phyloP scores from a whole-genome alignment of 2,888 invertebrate genomes.

The Cylloceria caligata region DNA sequence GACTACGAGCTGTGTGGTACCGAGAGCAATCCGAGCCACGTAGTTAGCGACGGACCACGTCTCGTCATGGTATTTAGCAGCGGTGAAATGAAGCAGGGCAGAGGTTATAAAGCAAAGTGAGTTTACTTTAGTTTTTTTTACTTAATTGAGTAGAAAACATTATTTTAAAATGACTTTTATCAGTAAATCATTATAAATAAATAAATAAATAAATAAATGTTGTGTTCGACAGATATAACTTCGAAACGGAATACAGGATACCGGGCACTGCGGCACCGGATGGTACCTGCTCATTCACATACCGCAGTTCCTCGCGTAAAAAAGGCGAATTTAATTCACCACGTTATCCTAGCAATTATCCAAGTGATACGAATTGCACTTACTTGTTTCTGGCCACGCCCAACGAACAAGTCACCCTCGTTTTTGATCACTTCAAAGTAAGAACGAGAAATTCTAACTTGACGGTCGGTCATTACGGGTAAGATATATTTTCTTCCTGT shows the following conservation, averaged over 20 bases:
- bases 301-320: slow-evolving; percentile 94
- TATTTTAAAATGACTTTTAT: too few species aligned
- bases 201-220: neutral
- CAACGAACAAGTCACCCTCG: slow-evolving; percentile 95
- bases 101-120: slow-evolving; percentile 95
- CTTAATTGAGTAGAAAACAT: too few species aligned
- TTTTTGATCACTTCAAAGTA: slow-evolving; percentile 96
- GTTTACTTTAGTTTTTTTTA: slow-evolving; percentile 48
- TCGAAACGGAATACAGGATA: slow-evolving; percentile 93
- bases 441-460: slow-evolving; percentile 92
- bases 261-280: slow-evolving; percentile 97
- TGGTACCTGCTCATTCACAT: slow-evolving; percentile 96
- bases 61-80: slow-evolving; percentile 98
- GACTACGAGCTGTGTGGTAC: slow-evolving; percentile 97
- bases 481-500: slow-evolving; percentile 73
- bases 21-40: slow-evolving; percentile 90
- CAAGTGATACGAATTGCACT: slow-evolving; percentile 97
- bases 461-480: slow-evolving; percentile 92
- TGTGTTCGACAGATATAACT: slow-evolving; percentile 83
- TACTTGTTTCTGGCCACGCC: slow-evolving; percentile 95
- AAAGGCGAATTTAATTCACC: slow-evolving; percentile 98
- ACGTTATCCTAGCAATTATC: slow-evolving; percentile 98
- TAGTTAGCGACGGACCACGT: slow-evolving; percentile 96
- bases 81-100: slow-evolving; percentile 93
- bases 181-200: too few species aligned